Percentiles rank a stretch among this genome's conserved stretches.
phyloP scores from a whole-genome alignment of 2,113 vertebrate species.

The Atrichornis clamosus region DNA sequence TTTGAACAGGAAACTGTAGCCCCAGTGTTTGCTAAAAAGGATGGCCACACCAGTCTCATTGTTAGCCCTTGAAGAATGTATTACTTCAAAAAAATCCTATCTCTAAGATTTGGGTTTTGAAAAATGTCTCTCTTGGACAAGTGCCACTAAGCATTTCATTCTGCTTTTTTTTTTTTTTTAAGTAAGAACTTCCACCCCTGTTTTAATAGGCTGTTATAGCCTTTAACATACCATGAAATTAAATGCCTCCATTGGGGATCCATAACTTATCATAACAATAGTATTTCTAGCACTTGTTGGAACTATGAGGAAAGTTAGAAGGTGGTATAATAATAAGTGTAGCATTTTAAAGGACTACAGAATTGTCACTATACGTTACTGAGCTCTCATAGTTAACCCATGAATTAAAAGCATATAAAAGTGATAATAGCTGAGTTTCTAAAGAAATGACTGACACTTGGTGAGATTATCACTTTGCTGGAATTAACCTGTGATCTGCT shows the following conservation, averaged over 20 bases:
- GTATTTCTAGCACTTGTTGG: slow-evolving; percentile 53
- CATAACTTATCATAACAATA: slow-evolving; percentile 63
- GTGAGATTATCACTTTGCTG: not conserved
- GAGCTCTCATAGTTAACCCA: slow-evolving; percentile 24
- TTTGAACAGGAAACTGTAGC: not conserved
- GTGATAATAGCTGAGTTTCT: not conserved
- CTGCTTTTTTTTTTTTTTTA: not conserved
- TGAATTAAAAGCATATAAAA: slow-evolving; percentile 45
- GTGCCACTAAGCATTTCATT: not conserved
- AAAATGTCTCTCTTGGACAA: slow-evolving; percentile 4
- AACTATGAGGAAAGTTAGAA: slow-evolving; percentile 32
- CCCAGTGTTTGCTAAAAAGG: not conserved
- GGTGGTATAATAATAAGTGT: not conserved
- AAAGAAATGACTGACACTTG: not conserved
- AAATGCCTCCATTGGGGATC: slow-evolving; percentile 49
- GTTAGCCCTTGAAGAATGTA: not conserved
- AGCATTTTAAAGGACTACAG: slow-evolving; percentile 20
- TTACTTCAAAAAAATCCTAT: not conserved
- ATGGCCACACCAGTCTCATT: not conserved
- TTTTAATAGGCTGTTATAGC: slow-evolving; percentile 40
- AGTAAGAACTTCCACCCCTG: not conserved
- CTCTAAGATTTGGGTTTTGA: not conserved
- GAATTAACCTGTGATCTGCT: slow-evolving; percentile 3
- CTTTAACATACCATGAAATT: slow-evolving; percentile 64
- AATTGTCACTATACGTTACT: not conserved